phyloP scores from a whole-genome alignment of 2,888 invertebrate species.

The Cordilura impudica region DNA sequence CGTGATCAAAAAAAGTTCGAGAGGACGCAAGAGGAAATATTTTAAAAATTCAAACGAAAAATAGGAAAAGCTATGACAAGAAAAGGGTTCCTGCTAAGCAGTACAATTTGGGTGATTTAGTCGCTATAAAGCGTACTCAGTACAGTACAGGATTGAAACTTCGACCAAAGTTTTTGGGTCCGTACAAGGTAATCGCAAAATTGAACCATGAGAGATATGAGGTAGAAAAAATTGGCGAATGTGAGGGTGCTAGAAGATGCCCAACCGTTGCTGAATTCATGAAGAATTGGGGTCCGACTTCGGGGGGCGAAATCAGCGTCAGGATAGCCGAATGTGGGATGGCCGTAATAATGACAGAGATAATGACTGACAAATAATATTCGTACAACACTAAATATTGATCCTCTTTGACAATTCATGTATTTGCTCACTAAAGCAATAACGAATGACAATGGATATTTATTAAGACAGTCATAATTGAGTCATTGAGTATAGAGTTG shows the following conservation, averaged over 20 bases:
- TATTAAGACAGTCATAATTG: no score
- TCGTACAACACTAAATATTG: neutral
- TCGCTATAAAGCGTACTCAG: slow-evolving; percentile 34
- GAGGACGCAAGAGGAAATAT: neutral
- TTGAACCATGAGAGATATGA: slow-evolving; percentile 48
- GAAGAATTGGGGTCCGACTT: slow-evolving; percentile 50
- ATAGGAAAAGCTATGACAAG: slow-evolving; percentile 12
- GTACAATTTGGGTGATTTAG: slow-evolving; percentile 27
- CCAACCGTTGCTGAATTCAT: slow-evolving; percentile 46
- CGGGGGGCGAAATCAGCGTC: slow-evolving; percentile 51
- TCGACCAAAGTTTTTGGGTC: slow-evolving; percentile 48
- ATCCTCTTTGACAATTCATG: slow-evolving; percentile 2
- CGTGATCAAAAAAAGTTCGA: neutral
- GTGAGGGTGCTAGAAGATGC: no score
- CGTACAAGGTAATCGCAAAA: slow-evolving; percentile 9
- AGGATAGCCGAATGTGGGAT: slow-evolving; percentile 57
- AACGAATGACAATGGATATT: neutral
- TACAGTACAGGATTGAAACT: slow-evolving; percentile 35
- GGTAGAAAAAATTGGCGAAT: no score
- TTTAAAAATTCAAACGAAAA: slow-evolving; percentile 6
- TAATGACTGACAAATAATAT: neutral
- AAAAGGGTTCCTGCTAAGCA: slow-evolving; percentile 18
- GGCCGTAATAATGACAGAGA: no score
- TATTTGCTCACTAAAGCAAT: slow-evolving; percentile 1
- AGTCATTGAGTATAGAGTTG: neutral